Evolutionary conservation across 2,888 invertebrate genomes (phyloP).

Genomic region (Meiosimyza platycephala): DNA sequence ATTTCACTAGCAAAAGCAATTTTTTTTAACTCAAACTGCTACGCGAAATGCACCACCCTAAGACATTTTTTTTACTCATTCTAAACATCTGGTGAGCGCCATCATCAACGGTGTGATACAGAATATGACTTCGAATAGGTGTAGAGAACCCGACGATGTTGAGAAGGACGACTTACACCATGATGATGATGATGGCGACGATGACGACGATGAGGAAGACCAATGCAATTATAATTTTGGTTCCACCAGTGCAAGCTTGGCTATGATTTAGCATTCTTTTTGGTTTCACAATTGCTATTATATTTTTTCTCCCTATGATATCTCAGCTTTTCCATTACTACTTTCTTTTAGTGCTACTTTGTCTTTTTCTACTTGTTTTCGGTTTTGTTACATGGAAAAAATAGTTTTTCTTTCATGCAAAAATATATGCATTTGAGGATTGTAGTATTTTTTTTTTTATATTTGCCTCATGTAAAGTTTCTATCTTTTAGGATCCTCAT

Average conservation of each 20-base stretch:
- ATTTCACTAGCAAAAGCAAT: constrained; percentile 33
- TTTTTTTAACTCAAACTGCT: constrained; percentile 15
- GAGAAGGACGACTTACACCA: constrained; percentile 12
- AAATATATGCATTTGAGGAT: no score
- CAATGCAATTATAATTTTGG: constrained; percentile 57
- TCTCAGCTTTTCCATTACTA: constrained; percentile 16
- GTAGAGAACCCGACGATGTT: not conserved
- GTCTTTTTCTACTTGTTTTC: not conserved
- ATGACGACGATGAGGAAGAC: constrained; percentile 44
- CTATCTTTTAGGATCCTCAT: no score
- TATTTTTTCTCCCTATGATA: not conserved
- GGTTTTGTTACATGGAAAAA: constrained; percentile 1
- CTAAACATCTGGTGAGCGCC: constrained; percentile 25
- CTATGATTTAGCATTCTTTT: constrained; percentile 62
- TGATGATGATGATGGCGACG: constrained; percentile 20
- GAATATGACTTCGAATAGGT: not conserved
- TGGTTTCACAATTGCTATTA: constrained; percentile 48
- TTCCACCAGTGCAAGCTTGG: constrained; percentile 45
- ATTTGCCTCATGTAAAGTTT: no score
- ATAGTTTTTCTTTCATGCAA: not conserved
- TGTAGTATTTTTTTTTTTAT: no score
- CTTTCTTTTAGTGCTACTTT: not conserved
- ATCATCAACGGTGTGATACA: not conserved
- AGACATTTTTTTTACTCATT: constrained; percentile 11
- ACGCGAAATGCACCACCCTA: constrained; percentile 27